These are phyloP conservation scores for Pygathrix nemaeus DNA, from an alignment of 2,113 vertebrate genomes.

Conservation along the genomic window DNA sequence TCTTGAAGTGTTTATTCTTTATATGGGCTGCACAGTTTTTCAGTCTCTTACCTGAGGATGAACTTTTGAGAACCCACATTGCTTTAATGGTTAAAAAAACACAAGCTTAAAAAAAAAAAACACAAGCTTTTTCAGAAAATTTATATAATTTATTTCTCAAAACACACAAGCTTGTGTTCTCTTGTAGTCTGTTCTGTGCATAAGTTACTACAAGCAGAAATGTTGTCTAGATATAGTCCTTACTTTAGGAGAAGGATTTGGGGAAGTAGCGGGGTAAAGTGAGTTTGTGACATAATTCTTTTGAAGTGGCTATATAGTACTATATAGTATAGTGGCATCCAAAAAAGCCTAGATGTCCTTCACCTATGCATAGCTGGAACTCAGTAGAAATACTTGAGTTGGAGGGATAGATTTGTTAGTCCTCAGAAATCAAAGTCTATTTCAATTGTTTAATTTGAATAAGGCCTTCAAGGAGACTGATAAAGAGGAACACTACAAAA, in stretches of 20 bases:
- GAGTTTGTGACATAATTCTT: neutral
- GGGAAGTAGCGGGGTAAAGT: neutral
- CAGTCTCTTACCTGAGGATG: neutral
- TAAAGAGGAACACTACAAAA: neutral
- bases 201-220: neutral
- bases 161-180: neutral
- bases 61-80: neutral
- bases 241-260: neutral
- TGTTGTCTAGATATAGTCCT: neutral
- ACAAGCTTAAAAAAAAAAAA: neutral
- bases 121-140: neutral
- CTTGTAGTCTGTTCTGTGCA: neutral
- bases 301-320: neutral
- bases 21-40: neutral
- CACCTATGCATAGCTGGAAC: neutral
- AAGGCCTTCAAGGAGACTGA: neutral
- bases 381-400: neutral
- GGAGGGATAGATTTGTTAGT: neutral
- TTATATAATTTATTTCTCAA: neutral
- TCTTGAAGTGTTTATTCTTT: neutral
- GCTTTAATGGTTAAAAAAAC: neutral
- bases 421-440: neutral
- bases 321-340: neutral
- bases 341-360: neutral
- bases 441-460: neutral